These are phyloP conservation scores for Drosophila greeni DNA, from an alignment of 2,888 invertebrate genomes.

Conservation along the genomic window DNA sequence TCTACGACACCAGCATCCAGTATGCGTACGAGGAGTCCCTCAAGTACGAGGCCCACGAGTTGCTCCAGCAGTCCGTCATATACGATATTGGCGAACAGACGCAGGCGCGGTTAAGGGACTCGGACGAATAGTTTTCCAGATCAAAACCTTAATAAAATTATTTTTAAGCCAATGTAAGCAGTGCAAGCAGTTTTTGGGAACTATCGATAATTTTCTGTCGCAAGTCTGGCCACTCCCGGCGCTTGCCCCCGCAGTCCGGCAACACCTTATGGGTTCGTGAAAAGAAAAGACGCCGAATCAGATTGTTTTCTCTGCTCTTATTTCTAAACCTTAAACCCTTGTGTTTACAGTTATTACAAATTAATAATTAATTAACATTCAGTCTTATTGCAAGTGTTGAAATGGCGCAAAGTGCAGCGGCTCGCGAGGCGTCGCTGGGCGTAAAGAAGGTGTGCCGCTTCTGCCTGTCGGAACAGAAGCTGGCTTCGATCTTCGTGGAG, in stretches of 20 bases:
- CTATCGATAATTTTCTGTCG: slow-evolving; percentile 14
- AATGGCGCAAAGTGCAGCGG: slow-evolving; percentile 42
- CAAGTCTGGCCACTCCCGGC: slow-evolving; percentile 5
- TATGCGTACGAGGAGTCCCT: slow-evolving; percentile 94
- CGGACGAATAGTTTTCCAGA: slow-evolving; percentile 60
- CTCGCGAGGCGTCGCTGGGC: slow-evolving; percentile 79
- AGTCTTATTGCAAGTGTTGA: not conserved
- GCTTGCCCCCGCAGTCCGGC: slow-evolving; percentile 4
- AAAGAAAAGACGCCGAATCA: slow-evolving; percentile 18
- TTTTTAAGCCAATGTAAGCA: slow-evolving; percentile 1
- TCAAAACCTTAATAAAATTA: slow-evolving; percentile 1
- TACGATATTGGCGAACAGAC: slow-evolving; percentile 89
- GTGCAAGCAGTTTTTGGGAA: not conserved
- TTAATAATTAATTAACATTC: not conserved
- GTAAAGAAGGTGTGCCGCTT: slow-evolving; percentile 86
- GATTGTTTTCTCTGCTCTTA: slow-evolving; percentile 19
- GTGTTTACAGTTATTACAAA: not conserved
- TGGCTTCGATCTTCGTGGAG: slow-evolving; percentile 84
- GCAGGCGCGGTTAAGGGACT: slow-evolving; percentile 84
- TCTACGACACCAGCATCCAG: slow-evolving; percentile 94
- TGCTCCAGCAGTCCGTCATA: slow-evolving; percentile 91
- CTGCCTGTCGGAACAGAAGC: slow-evolving; percentile 84
- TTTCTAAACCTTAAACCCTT: not conserved
- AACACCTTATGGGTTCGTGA: slow-evolving; percentile 24
- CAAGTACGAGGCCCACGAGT: slow-evolving; percentile 88